Percentiles rank a stretch among this genome's conserved stretches.
These are phyloP conservation scores for Ispidina lecontei DNA, from an alignment of 2,797 vertebrate species.

Conservation along the genomic window DNA sequence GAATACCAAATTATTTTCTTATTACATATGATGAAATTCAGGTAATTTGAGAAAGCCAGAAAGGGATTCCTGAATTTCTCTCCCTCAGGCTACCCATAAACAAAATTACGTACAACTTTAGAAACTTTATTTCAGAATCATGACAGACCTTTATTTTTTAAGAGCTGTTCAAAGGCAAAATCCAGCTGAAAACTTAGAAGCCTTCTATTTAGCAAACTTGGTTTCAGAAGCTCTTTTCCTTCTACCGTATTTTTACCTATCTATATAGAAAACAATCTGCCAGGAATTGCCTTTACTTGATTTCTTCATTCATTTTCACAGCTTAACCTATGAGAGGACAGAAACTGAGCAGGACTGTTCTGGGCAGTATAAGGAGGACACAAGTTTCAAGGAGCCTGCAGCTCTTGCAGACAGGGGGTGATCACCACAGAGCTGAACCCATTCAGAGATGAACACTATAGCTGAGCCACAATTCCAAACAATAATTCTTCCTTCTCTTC, in stretches of 20 bases:
- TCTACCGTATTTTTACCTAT: neutral
- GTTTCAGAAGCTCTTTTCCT: neutral
- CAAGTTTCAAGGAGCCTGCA: neutral
- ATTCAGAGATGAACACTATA: neutral
- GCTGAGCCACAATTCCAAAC: neutral
- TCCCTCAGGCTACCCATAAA: slow-evolving; percentile 70
- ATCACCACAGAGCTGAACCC: neutral
- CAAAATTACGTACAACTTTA: slow-evolving; percentile 44
- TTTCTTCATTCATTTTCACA: neutral
- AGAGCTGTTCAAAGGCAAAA: slow-evolving; percentile 40
- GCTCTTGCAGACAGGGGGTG: neutral
- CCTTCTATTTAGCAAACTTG: neutral
- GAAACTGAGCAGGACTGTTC: neutral
- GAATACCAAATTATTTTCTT: slow-evolving; percentile 68
- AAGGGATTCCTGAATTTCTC: slow-evolving; percentile 48
- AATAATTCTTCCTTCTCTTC: neutral
- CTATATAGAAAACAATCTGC: neutral
- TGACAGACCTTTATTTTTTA: slow-evolving; percentile 38
- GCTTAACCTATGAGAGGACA: neutral
- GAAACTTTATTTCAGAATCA: slow-evolving; percentile 57
- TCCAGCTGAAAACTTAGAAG: slow-evolving; percentile 22
- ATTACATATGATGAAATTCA: slow-evolving; percentile 50
- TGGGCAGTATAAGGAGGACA: neutral
- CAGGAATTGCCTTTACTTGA: neutral
- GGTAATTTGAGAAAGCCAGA: slow-evolving; percentile 68